Conservation (phyloP, 1,140 invertebrate species). For the Panulirus ornatus region DNA sequence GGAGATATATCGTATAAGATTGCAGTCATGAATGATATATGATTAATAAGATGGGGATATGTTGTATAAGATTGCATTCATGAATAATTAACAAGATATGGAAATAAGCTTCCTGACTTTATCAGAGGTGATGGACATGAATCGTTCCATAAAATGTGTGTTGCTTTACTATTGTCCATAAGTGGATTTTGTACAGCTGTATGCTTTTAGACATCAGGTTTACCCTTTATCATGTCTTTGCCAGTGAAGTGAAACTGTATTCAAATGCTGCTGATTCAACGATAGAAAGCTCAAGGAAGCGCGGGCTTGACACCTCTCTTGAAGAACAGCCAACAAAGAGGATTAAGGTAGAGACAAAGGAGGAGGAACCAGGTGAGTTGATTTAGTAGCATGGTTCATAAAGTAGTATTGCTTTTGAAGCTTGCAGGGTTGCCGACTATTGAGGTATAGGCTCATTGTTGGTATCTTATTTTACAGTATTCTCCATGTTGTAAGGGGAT, state of each 20-base stretch:
- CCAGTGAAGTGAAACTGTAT: constrained; percentile 80
- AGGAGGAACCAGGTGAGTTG: neutral
- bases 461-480: too few species aligned
- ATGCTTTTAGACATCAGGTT: neutral
- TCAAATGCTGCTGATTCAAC: constrained; percentile 79
- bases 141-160: neutral
- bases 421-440: too few species aligned
- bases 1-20: too few species aligned
- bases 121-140: neutral
- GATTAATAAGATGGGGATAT: too few species aligned
- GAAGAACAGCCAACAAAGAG: constrained; percentile 76
- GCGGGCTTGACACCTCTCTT: constrained; percentile 77
- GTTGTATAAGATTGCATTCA: neutral
- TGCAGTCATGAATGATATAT: too few species aligned
- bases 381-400: too few species aligned
- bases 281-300: constrained; percentile 77
- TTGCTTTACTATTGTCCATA: neutral
- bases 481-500: too few species aligned
- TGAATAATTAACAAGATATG: neutral
- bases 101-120: neutral
- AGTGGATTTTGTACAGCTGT: neutral
- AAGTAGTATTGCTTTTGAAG: too few species aligned
- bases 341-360: constrained; percentile 74
- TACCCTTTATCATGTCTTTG: constrained; percentile 50
- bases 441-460: too few species aligned